Evolutionary conservation across 2,797 vertebrate species (phyloP), one percentile per base, ranked within the genome.

Genomic region (Chelmon rostratus): DNA sequence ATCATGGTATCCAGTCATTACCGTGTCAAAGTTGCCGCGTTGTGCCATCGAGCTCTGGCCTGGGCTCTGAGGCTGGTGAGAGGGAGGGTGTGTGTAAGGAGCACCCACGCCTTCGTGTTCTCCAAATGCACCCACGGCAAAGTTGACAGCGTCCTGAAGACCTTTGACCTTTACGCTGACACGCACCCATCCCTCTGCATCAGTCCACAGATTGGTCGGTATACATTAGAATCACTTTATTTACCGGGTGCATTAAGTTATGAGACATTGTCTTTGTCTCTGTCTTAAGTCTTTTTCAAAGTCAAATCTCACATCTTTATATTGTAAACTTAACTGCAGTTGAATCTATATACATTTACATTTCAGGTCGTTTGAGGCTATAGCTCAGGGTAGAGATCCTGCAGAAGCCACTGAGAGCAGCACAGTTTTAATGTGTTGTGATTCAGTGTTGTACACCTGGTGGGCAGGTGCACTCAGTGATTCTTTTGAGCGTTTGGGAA

Each of bases 111-210:
- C 28, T 95, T 92, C 7, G 88, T 96, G 31, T 93, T 96, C 89
- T 80, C 89, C 12, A 71, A 86, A 18, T 95, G 94, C 81, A 95
- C 90, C 16, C 95, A 96, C 1, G 94, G 94, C 56, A 89, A 92
- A 52, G 89, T 64, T 0, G 79, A 91, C 68, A 96, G 95, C 3
- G 92, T 96, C 46, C 82, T 96, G 66, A 84, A 88, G 68, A 91
- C 94, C 42, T 95, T 93, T 79, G 85, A 95, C 81, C 86, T 91
- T 12, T 94, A 94, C 2, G 68, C 57, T 2, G 65, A 68, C 33
- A 86, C 81, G 2, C 84, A 93, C 18, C 66, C 81, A 2, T 89
- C 86, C 4, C 69, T 88, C 78, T 81, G 72, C 86, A 89, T 95
- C 8, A 83, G 91, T 16, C 75, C 84, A 11, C 59, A 79, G 38